Base-by-base conservation (phyloP, 2,113 vertebrate species). In the Phaethon lepturus region DNA sequence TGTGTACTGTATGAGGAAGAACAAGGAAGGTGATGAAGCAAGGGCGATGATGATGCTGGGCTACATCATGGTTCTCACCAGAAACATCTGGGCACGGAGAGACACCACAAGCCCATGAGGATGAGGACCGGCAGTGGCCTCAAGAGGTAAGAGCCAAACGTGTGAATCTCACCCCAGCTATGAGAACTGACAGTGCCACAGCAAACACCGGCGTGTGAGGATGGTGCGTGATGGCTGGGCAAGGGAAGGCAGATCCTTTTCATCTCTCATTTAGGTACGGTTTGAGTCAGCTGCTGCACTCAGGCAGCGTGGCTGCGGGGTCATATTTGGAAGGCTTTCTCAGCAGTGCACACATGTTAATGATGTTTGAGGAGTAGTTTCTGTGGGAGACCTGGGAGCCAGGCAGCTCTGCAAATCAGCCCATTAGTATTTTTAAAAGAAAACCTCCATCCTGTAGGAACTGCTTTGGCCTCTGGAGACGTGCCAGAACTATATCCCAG, bases 401-500 rank as follows among this genome's bases (percentile, higher is more conserved):
- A 91, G 84, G 77, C 84, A 73, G 74, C 71, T 93, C 93, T 89
- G 84, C 69, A 93, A 85, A 94, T 82, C 93, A 95, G 80, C 77
- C 86, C 80, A 82, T 85, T 93, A 94, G 73, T 93, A 82, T 76
- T 95, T 96, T 95, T 91, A 76, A 95, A 96, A 95, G 80, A 93
- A 95, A 93, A 71, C 50, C 83, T 93, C 53, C 50, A 76, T 95
- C 69, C 89, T 87, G 42, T 72, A 94, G 95, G 91, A 96, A 38
- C 90, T 67, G 59, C 66, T 95, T 75, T 0, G n/a, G 77, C 78
- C 86, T 72, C 85, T 96, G 88, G 86, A 92, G 93, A 89, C 0
- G 1, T 71, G 88, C 91, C 82, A 88, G 87, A 58, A 26, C 74
- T 25, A 3, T 86, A 90, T 81, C 92, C 88, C 83, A 92, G 73